phyloP scores from a whole-genome alignment of 2,113 vertebrate species.

The Fukomys damarensis region DNA sequence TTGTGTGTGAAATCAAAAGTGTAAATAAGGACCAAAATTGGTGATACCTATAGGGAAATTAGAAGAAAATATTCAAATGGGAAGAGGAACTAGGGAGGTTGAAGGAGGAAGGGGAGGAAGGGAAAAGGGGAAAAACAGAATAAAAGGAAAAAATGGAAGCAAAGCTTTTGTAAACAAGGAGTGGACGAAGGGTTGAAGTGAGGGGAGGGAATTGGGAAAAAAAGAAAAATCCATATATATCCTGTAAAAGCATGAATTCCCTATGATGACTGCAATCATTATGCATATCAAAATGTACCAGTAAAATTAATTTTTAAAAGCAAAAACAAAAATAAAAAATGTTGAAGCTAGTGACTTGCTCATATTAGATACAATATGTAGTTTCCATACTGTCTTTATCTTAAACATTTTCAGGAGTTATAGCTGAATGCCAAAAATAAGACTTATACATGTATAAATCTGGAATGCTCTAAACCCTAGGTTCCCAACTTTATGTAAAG shows the following conservation, averaged over 20 bases:
- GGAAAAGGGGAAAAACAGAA: background rate
- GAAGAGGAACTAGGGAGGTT: too few relatives aligned
- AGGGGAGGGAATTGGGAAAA: background rate
- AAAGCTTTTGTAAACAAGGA: background rate
- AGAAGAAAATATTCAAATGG: background rate
- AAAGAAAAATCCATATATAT: background rate
- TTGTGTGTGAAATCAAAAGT: background rate
- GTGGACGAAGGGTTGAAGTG: background rate
- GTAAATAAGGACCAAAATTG: background rate
- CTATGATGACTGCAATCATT: background rate
- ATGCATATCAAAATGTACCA: background rate
- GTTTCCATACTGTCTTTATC: background rate
- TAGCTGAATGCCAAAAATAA: slow-evolving; percentile 25
- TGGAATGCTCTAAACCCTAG: background rate
- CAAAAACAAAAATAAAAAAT: background rate
- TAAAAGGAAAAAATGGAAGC: background rate
- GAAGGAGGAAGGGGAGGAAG: background rate
- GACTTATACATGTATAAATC: background rate
- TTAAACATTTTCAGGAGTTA: background rate
- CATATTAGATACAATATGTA: background rate
- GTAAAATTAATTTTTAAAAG: background rate
- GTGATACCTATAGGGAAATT: background rate
- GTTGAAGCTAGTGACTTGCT: background rate
- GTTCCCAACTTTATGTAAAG: background rate
- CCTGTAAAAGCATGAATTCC: background rate